Conservation (phyloP, 2,113 vertebrate genomes). For the Balaenoptera acutorostrata region DNA sequence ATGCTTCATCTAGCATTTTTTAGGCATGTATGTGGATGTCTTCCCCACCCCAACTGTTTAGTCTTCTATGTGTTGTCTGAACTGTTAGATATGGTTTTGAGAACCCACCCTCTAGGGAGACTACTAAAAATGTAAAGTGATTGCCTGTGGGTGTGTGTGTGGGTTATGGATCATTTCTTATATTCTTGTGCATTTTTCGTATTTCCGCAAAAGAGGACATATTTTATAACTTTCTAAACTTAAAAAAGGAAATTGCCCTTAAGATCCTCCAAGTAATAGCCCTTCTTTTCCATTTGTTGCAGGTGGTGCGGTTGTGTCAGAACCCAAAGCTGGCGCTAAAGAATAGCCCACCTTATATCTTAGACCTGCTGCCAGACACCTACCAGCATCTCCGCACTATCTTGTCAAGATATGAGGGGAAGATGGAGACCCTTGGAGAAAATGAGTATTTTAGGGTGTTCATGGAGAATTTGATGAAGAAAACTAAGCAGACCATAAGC, state of each 20-base stretch:
- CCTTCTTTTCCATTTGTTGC: constrained; percentile 31
- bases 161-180: constrained; percentile 32
- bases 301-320: constrained; percentile 98
- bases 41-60: neutral
- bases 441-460: constrained; percentile 98
- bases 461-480: constrained; percentile 98
- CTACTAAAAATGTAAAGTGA: neutral
- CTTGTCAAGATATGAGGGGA: constrained; percentile 96
- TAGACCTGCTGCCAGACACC: constrained; percentile 96
- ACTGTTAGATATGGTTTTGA: neutral
- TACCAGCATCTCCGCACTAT: constrained; percentile 97
- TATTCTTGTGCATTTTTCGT: neutral
- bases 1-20: neutral
- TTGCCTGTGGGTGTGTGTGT: neutral
- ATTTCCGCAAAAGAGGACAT: neutral
- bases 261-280: constrained; percentile 38
- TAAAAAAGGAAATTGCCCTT: neutral
- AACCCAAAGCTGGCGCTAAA: constrained; percentile 97
- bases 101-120: neutral
- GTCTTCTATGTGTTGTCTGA: neutral
- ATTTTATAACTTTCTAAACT: constrained; percentile 12
- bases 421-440: constrained; percentile 97
- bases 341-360: constrained; percentile 99
- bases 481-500: constrained; percentile 99
- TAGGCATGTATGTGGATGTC: neutral